Evolutionary conservation across 2,113 vertebrate genomes (phyloP), one percentile per base, ranked within the genome.

Genomic region (Anoura caudifer): DNA sequence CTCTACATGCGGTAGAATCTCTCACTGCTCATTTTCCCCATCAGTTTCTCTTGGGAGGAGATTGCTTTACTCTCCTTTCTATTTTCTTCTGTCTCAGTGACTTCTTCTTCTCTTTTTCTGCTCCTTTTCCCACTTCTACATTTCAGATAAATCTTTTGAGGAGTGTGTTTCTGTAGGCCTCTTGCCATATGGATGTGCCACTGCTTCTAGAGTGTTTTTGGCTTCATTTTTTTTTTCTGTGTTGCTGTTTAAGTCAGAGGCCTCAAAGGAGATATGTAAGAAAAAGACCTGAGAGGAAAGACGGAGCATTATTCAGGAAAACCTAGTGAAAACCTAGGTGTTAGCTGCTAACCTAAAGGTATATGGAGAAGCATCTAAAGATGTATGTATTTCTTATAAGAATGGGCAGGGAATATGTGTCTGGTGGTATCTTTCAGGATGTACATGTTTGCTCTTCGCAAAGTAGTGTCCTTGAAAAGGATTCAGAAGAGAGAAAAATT

Each of bases 181-280:
- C 17, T 95, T 65, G 41, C 31, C 41, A 20, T 92, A 13, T 90
- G 24, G 75, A 8, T 63, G 3, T 91, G 50, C 31, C 79, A 24
- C 26, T 89, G 33, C 67, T 91, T 77, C 50, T 93, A 50, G 54
- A 63, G n/a, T 19, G 72, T 54, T 81, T 81, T 63, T 33, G 56
- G 22, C 77, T 38, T 87, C 20, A 17, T 92, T 86, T 33, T 92
- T 90, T 90, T 33, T 11, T 20, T 50, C 59, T 73, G 50, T 76
- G 47, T 87, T 92, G 28, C 11, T 90, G 95, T 97, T 84, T 80
- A 88, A 81, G 59, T 91, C 22, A 61, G 63, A 92, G 70, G 8
- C 2, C 41, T 90, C 52, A 73, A 47, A 65, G 59, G 26, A 80
- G 89, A 59, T 56, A 84, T 47, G 67, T 36, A 70, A 56, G 36